These are phyloP conservation scores for Mastacembelus armatus DNA, from an alignment of 2,797 vertebrate genomes.

Conservation along the genomic window DNA sequence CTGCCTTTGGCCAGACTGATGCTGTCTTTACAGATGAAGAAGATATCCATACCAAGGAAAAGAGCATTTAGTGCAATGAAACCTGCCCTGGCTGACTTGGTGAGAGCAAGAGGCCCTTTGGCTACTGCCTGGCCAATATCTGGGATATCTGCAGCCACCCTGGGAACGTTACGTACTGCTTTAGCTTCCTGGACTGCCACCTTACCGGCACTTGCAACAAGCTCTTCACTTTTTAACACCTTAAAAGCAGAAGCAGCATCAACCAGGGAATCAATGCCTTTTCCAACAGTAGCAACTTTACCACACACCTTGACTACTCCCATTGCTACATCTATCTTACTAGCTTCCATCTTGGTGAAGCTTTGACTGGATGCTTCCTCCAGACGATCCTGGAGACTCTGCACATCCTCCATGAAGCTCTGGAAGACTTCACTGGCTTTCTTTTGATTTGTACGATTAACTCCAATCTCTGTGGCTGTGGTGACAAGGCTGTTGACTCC, in stretches of 20 bases:
- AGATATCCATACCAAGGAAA: slow-evolving; percentile 78
- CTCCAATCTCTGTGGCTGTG: slow-evolving; percentile 59
- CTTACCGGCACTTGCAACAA: slow-evolving; percentile 33
- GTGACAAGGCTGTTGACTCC: slow-evolving; percentile 69
- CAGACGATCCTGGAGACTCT: slow-evolving; percentile 55
- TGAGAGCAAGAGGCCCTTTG: slow-evolving; percentile 59
- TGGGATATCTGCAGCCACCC: slow-evolving; percentile 71
- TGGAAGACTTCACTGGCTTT: slow-evolving; percentile 59
- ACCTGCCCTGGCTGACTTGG: slow-evolving; percentile 63
- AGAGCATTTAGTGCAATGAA: slow-evolving; percentile 70
- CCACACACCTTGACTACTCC: neutral
- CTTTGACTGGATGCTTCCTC: slow-evolving; percentile 38
- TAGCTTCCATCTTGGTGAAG: neutral
- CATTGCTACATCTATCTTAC: accelerated
- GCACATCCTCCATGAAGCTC: slow-evolving; percentile 75
- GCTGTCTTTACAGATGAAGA: slow-evolving; percentile 81
- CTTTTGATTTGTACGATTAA: slow-evolving; percentile 58
- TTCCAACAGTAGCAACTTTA: slow-evolving; percentile 6
- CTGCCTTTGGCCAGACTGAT: slow-evolving; percentile 75
- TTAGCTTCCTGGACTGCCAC: slow-evolving; percentile 55
- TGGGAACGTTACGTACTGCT: slow-evolving; percentile 55
- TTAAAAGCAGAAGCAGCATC: slow-evolving; percentile 52
- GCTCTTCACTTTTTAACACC: slow-evolving; percentile 39
- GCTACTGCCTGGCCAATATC: slow-evolving; percentile 73
- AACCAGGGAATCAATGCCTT: slow-evolving; percentile 35